A percentile compares a stretch with the other conserved stretches of the same genome.
These are phyloP conservation scores for Drosophila malerkotliana DNA, from an alignment of 1,140 invertebrate genomes.

Conservation along the genomic window DNA sequence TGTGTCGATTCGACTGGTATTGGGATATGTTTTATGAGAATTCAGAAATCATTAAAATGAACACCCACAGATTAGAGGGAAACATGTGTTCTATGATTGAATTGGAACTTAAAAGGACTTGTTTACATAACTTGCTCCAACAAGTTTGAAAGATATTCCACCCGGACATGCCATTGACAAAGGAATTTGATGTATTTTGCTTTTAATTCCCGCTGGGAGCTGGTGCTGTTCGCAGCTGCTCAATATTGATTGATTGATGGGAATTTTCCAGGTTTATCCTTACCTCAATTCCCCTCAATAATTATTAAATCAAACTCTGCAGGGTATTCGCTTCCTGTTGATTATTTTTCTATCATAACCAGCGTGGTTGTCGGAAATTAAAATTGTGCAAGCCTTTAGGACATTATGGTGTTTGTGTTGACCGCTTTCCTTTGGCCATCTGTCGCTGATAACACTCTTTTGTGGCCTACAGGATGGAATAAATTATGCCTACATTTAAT, in stretches of 20 bases:
- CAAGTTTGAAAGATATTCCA: constrained; percentile 5
- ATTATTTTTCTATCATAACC: constrained; percentile 5
- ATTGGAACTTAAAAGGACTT: neutral
- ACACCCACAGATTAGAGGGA: neutral
- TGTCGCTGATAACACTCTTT: neutral
- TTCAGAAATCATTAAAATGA: neutral
- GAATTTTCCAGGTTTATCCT: constrained; percentile 4
- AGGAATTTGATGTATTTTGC: constrained; percentile 33
- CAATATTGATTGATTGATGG: constrained; percentile 42
- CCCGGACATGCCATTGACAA: constrained; percentile 10
- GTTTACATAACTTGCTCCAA: neutral
- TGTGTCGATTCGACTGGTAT: neutral
- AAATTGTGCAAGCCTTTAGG: neutral
- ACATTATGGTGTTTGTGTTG: neutral
- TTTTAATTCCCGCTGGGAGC: constrained; percentile 21
- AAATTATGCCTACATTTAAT: constrained; percentile 37
- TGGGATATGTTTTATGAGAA: constrained; percentile 11
- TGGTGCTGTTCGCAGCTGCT: constrained; percentile 22
- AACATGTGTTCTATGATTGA: neutral
- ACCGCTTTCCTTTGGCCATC: neutral
- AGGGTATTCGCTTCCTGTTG: constrained; percentile 12
- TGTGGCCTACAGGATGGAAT: constrained; percentile 12
- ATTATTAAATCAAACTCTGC: constrained; percentile 28
- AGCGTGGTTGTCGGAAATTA: neutral
- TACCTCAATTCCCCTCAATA: neutral